These are phyloP conservation scores for Catajapyx aquilonaris DNA, from an alignment of 1,140 invertebrate genomes.

Conservation along the genomic window DNA sequence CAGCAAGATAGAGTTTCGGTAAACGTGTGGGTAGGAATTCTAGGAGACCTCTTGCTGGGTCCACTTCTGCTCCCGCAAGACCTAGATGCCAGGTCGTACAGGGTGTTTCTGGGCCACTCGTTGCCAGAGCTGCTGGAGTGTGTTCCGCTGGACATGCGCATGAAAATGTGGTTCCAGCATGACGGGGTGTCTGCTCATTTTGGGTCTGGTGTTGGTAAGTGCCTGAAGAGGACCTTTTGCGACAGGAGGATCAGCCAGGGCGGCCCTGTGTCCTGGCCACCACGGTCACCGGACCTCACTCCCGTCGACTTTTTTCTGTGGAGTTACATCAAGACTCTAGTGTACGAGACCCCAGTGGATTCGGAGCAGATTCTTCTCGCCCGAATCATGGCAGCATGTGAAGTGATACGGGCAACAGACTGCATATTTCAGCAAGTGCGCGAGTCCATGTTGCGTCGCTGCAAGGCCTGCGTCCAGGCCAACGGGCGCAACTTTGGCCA, in stretches of 20 bases:
- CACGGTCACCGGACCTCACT: conserved; percentile 3
- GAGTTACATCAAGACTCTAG: conserved; percentile 5
- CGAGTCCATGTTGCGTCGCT: background rate
- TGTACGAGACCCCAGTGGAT: background rate
- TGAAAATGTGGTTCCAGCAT: too few species aligned
- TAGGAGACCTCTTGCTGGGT: conserved; percentile 7
- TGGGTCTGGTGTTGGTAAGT: too few species aligned
- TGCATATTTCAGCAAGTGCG: too few species aligned
- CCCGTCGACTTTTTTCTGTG: conserved; percentile 4
- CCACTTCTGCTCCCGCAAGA: conserved; percentile 7
- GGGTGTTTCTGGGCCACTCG: too few species aligned
- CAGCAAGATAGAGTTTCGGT: conserved; percentile 9
- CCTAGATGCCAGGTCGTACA: too few species aligned
- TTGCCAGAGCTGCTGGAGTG: too few species aligned
- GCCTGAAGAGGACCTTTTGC: too few species aligned
- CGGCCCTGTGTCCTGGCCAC: background rate
- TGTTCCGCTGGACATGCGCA: too few species aligned
- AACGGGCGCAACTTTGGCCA: background rate
- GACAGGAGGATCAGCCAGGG: too few species aligned
- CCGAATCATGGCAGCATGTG: background rate
- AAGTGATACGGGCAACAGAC: background rate
- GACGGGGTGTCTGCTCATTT: too few species aligned
- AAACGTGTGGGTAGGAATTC: conserved; percentile 10
- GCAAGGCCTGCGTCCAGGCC: background rate
- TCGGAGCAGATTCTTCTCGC: background rate